phyloP scores from a whole-genome alignment of 2,888 invertebrate species.

The Latrodectus hesperus region DNA sequence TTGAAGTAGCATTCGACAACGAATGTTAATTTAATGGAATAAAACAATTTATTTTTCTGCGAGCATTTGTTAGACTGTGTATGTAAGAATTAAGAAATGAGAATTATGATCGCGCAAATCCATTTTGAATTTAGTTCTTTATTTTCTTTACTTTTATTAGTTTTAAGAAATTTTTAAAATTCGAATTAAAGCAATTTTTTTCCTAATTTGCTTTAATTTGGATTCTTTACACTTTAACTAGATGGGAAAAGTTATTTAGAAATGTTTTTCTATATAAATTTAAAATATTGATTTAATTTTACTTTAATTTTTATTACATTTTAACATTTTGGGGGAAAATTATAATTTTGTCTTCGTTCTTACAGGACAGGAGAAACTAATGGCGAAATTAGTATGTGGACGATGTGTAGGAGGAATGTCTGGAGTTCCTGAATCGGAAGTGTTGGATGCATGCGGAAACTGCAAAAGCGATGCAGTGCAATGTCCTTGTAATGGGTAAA shows the following conservation, averaged over 20 bases:
- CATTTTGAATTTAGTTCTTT: no score
- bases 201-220: no score
- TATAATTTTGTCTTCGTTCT: neutral
- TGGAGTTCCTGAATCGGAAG: slow-evolving; percentile 63
- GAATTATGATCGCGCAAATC: no score
- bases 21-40: no score
- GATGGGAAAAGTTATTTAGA: neutral
- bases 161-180: no score
- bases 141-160: no score
- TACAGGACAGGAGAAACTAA: slow-evolving; percentile 50
- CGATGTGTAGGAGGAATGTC: slow-evolving; percentile 71
- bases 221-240: no score
- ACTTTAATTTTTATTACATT: neutral
- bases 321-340: neutral
- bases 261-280: neutral
- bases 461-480: slow-evolving; percentile 64
- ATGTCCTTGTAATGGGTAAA: slow-evolving; percentile 70
- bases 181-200: no score
- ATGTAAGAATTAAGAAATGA: no score
- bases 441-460: slow-evolving; percentile 70
- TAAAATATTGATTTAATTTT: neutral
- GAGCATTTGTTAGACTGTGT: no score
- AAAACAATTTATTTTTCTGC: no score
- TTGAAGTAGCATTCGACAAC: no score
- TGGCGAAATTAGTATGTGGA: slow-evolving; percentile 71